Conservation (phyloP, 2,888 invertebrate genomes). For the Hoplodrina ambigua region DNA sequence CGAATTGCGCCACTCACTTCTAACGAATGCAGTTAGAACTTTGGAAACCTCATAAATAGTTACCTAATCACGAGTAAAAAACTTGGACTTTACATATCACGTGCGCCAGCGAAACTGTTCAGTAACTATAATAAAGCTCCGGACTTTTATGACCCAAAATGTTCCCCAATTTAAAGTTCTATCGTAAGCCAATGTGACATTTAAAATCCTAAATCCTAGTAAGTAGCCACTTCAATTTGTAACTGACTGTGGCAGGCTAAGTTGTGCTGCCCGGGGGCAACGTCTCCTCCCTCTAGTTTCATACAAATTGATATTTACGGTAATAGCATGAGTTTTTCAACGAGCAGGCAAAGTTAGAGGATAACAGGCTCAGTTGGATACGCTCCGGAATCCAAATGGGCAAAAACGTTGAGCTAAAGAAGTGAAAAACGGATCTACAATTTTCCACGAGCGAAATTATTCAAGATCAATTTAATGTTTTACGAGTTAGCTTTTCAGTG, state of each 20-base stretch:
- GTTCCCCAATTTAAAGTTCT: conserved; percentile 76
- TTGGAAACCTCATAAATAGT: conserved; percentile 51
- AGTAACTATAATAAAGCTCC: conserved; percentile 50
- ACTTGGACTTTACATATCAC: conserved; percentile 49
- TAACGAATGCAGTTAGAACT: conserved; percentile 38
- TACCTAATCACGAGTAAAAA: conserved; percentile 49
- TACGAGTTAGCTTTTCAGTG: conserved; percentile 73
- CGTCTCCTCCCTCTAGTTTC: conserved; percentile 86
- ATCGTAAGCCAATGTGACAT: conserved; percentile 72
- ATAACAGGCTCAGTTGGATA: conserved; percentile 87
- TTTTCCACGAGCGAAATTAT: conserved; percentile 79
- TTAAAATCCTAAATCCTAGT: conserved; percentile 81
- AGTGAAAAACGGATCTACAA: conserved; percentile 83
- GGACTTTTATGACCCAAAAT: conserved; percentile 69
- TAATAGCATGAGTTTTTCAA: conserved; percentile 89
- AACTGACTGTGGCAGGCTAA: conserved; percentile 80
- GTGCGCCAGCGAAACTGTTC: conserved; percentile 44
- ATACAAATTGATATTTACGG: conserved; percentile 91
- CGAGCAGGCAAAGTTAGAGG: conserved; percentile 84
- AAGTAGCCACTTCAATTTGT: conserved; percentile 85
- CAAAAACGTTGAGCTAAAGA: conserved; percentile 82
- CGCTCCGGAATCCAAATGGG: conserved; percentile 84
- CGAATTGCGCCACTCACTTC: conserved; percentile 4
- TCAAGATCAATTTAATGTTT: conserved; percentile 83
- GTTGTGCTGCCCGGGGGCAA: conserved; percentile 74